phyloP scores from a whole-genome alignment of 2,113 vertebrate species.

The Lepus americanus region DNA sequence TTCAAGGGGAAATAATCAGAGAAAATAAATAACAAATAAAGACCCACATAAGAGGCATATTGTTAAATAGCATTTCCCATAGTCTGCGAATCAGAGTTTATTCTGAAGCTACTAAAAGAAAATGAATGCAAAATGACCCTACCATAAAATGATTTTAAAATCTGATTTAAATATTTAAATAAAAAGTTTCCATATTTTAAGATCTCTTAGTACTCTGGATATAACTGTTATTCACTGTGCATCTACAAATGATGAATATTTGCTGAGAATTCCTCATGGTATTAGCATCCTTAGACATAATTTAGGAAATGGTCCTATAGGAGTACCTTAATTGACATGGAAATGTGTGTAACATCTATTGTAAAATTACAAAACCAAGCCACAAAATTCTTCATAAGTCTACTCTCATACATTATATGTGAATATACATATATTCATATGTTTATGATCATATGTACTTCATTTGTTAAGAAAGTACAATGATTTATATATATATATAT shows the following conservation, averaged over 20 bases:
- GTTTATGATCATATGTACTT: not conserved
- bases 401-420: not conserved
- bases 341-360: not conserved
- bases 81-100: not conserved
- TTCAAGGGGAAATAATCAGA: conserved; percentile 24
- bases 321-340: not conserved
- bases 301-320: not conserved
- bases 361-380: not conserved
- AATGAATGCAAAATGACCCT: not conserved
- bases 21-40: not conserved
- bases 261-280: not conserved
- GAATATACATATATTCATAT: no score
- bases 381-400: not conserved
- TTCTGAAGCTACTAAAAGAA: not conserved
- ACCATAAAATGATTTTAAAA: not conserved
- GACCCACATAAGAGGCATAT: not conserved
- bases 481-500: not conserved
- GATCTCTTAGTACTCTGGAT: not conserved
- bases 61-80: not conserved
- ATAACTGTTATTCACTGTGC: not conserved
- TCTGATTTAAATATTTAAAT: not conserved
- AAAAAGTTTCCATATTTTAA: not conserved
- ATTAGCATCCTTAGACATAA: not conserved
- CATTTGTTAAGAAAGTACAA: not conserved
- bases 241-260: not conserved